phyloP scores from a whole-genome alignment of 92 coral and sea anemone species.

The Nematostella vectensis region DNA sequence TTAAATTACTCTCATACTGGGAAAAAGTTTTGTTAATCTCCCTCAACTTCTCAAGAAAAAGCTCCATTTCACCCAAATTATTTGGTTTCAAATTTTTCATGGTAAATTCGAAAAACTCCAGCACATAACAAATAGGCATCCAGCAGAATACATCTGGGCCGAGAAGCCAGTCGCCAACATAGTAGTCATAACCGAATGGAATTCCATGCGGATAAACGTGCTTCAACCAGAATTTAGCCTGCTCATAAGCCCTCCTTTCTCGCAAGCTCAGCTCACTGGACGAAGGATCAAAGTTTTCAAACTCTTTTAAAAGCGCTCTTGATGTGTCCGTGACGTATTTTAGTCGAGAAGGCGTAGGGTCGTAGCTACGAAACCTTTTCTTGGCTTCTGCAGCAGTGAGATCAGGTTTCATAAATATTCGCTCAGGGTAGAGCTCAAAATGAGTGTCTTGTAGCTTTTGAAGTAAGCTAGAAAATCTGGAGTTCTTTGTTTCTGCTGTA shows the following conservation, averaged over 20 bases:
- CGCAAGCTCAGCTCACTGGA: constrained; percentile 28
- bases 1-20: constrained; percentile 39
- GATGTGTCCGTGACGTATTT: constrained; percentile 36
- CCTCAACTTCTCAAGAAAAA: constrained; percentile 15
- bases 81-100: constrained; percentile 31
- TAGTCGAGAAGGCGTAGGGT: constrained; percentile 27
- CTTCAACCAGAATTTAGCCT: constrained; percentile 33
- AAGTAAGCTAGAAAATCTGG: constrained; percentile 42
- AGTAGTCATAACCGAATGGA: constrained; percentile 50
- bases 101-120: constrained; percentile 1
- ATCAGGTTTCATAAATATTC: constrained; percentile 35
- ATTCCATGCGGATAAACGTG: constrained; percentile 46
- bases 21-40: constrained; percentile 37
- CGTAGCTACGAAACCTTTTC: constrained; percentile 34
- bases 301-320: constrained; percentile 16
- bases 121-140: constrained; percentile 39
- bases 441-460: constrained; percentile 39
- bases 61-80: constrained; percentile 40
- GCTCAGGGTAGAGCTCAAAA: constrained; percentile 52
- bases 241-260: constrained; percentile 43
- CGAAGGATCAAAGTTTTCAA: constrained; percentile 16
- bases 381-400: constrained; percentile 32
- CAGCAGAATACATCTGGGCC: constrained; percentile 60
- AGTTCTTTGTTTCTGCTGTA: constrained; percentile 44
- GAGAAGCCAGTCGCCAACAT: constrained; percentile 49